Evolutionary conservation across 64 coral and sea anemone genomes (phyloP), one percentile per base, ranked within the genome.

Genomic region (Porites australiensis): DNA sequence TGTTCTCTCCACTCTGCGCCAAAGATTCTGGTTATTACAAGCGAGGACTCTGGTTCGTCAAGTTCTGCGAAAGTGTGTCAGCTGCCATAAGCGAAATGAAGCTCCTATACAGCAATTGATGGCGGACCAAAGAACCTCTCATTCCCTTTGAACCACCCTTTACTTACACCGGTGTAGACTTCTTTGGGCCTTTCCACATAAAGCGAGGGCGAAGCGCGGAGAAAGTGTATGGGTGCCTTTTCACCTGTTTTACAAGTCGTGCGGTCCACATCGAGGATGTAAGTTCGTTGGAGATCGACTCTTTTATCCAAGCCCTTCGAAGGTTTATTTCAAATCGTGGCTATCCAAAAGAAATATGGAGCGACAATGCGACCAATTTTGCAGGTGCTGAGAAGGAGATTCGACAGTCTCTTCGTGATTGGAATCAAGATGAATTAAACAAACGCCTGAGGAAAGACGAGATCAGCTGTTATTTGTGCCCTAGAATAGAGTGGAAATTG

Each of bases 211-310:
- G 86, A 18, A 37, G 74, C 58, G 44, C 83, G 1, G 66, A 74
- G 19, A 93, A 85, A 20, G 45, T 86, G 15, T 93, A 93, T 27
- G 91, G 72, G 22, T 93, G 91, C 48, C 87, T 93, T 58, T 88
- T 93, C 47, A 84, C 76, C 6, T 88, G 92, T 8, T 58, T 88
- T 46, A 79, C 68, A 8, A 86, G 55, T 16, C 70, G 82, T 44
- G 79, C 75, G 13, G 22, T 82, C 7, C 85, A 88, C 6, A 82
- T 93, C 22, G 92, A 93, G 19, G 86, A 88, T 13, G 86, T 82
- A 14, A 77, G 92, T 19, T 93, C 85, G 2, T 48, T 93, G 53
- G 75, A 81, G 20, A 11, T 3, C 3, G n/a, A 11, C 89, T 8
- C 48, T 61, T 58, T 2, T 6, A 83, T 14, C n/a, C n/a, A n/a